Percentiles rank a stretch among this genome's conserved stretches.
Evolutionary conservation across 92 coral and sea anemone genomes (phyloP).

Genomic region (Diadumene lineata): DNA sequence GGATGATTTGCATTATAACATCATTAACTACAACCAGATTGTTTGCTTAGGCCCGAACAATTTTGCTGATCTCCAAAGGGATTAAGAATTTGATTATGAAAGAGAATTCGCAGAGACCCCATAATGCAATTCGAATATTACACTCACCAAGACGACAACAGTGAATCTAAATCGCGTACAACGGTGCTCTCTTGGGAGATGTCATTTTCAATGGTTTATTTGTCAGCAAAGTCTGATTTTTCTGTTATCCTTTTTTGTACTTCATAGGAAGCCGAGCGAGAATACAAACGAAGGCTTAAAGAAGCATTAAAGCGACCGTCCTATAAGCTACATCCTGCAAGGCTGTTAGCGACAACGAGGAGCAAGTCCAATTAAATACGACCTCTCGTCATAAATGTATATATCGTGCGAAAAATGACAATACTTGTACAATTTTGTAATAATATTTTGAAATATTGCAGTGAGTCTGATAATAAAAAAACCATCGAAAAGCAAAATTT

Average conservation of each 20-base stretch:
- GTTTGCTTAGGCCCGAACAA: no score
- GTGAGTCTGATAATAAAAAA: no score
- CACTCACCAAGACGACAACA: no score
- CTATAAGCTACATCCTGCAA: slow-evolving; percentile 81
- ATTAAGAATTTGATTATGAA: no score
- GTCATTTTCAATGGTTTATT: not conserved
- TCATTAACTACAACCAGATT: no score
- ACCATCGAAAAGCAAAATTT: no score
- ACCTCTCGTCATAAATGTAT: not conserved
- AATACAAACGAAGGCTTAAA: slow-evolving; percentile 85
- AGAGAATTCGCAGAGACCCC: no score
- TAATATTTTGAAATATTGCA: no score
- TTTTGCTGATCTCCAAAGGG: no score
- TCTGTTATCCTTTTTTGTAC: not conserved
- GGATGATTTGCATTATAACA: no score
- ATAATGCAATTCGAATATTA: no score
- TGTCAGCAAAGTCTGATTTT: not conserved
- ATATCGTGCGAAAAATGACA: not conserved
- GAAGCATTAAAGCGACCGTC: slow-evolving; percentile 78
- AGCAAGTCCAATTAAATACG: slow-evolving; percentile 44
- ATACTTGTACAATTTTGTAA: slow-evolving; percentile 7
- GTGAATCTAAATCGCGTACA: no score
- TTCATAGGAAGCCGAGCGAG: slow-evolving; percentile 87
- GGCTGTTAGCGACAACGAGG: slow-evolving; percentile 63
- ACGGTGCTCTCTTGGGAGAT: not conserved